Base-by-base conservation (phyloP, 2,888 invertebrate species). In the Harmothoe impar region DNA sequence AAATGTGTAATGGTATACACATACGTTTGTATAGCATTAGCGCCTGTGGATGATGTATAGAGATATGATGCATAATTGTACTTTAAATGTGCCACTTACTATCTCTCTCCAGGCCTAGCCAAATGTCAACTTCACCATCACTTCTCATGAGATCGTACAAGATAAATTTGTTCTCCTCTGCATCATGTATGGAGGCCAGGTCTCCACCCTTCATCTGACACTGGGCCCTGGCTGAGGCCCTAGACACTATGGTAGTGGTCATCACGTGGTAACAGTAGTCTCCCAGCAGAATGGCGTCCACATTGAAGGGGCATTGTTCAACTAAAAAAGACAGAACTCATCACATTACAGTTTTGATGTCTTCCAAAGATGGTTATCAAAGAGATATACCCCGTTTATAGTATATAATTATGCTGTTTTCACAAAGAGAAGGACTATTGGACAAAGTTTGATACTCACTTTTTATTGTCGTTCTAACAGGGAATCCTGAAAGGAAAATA, bases 201-300 rank as follows among this genome's bases (percentile, higher is more conserved):
- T 84, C 84, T 0, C 84, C 84, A 0, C 84, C 84, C 35, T 84
- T 35, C 43, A 12, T 17, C 43, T n/a, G 51, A 20, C 84, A 84
- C 25, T 84, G 84, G 10, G 84, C 84, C 43, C 84, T 23, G 10
- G 84, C 84, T 10, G 84, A 84, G 43, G 84, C 35, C 10, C 84
- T 33, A 1, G 84, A 51, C 0, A 84, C 10, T 0, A 84, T 43
- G 43, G 35, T n/a, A 0, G 84, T 43, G 10, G 84, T 84, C 10
- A 51, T 35, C 29, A 84, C 84, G 20, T 84, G 84, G 51, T 84
- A 84, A 25, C 84, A 84, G 43, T 51, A 84, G 51, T 84, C 84
- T 12, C 84, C 84, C 15, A 35, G 23, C 0, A 84, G 84, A 10
- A 84, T 84, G 12, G 84, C 84, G 17, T 84, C 51, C 0, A 10